Percentiles rank a stretch among this genome's conserved stretches.
Evolutionary conservation across 2,888 invertebrate genomes (phyloP).

Genomic region (Zygaena filipendulae): DNA sequence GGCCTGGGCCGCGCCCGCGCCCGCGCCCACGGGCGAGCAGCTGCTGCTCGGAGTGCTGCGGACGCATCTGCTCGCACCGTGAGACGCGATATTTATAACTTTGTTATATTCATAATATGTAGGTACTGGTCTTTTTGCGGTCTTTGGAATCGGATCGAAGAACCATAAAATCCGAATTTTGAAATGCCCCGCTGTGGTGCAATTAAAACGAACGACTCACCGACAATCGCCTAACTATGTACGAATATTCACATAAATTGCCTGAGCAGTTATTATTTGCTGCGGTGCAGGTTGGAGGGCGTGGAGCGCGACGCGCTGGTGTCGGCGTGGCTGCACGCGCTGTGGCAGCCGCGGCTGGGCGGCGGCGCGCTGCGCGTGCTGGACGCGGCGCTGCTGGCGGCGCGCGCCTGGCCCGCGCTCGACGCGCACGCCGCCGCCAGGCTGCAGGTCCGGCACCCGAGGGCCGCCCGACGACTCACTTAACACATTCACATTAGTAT

Average conservation of each 20-base stretch:
- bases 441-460: conserved; percentile 25
- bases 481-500: background rate
- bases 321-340: conserved; percentile 37
- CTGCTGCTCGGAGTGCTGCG: conserved; percentile 26
- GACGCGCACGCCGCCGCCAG: conserved; percentile 22
- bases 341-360: conserved; percentile 26
- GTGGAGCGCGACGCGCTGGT: conserved; percentile 19
- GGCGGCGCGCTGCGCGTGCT: conserved; percentile 19
- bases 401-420: conserved; percentile 24
- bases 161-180: too few species aligned
- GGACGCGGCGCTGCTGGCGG: conserved; percentile 25
- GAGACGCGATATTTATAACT: conserved; percentile 7
- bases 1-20: conserved; percentile 33
- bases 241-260: too few species aligned
- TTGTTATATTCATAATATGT: too few species aligned
- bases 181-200: too few species aligned
- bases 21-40: conserved; percentile 26
- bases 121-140: too few species aligned
- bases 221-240: too few species aligned
- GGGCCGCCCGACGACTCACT: background rate
- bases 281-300: too few species aligned
- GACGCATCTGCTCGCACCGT: conserved; percentile 21
- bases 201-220: too few species aligned
- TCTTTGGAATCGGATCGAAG: too few species aligned
- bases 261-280: too few species aligned